Percentiles rank a stretch among this genome's conserved stretches.
phyloP scores from a whole-genome alignment of 2,113 vertebrate genomes.

The Patagioenas fasciata region DNA sequence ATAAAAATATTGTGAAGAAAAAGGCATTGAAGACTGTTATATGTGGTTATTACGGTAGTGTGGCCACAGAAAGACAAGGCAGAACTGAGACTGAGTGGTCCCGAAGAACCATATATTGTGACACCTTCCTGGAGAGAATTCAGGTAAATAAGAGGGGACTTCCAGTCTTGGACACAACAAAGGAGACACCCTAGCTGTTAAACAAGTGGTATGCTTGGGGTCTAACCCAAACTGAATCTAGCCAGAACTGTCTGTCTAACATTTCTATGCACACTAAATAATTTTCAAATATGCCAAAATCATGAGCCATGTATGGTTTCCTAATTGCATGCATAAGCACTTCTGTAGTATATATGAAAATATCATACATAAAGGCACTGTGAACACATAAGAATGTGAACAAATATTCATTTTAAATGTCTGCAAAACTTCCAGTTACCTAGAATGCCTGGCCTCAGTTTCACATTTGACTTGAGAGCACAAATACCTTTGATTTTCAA shows the following conservation, averaged over 20 bases:
- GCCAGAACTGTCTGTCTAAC: neutral
- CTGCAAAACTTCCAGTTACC: neutral
- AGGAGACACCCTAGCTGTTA: neutral
- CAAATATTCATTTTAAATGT: neutral
- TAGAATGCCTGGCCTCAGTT: neutral
- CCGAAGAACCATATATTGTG: neutral
- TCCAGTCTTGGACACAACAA: neutral
- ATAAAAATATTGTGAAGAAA: neutral
- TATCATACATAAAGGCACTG: neutral
- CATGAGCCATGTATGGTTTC: neutral
- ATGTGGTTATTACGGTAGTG: accelerated
- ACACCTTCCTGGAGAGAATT: neutral
- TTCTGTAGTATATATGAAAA: neutral
- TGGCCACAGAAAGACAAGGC: neutral
- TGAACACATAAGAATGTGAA: neutral
- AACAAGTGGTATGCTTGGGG: neutral
- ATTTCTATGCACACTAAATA: neutral
- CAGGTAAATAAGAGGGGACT: neutral
- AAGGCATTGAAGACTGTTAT: neutral
- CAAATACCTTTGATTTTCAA: neutral
- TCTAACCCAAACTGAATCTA: neutral
- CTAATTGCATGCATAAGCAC: neutral
- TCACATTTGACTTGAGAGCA: neutral
- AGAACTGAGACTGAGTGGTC: neutral
- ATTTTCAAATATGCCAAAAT: neutral